Percentiles rank a stretch among this genome's conserved stretches.
Evolutionary conservation across 2,113 vertebrate genomes (phyloP).

Genomic region (Speoplatyrhinus poulsoni): DNA sequence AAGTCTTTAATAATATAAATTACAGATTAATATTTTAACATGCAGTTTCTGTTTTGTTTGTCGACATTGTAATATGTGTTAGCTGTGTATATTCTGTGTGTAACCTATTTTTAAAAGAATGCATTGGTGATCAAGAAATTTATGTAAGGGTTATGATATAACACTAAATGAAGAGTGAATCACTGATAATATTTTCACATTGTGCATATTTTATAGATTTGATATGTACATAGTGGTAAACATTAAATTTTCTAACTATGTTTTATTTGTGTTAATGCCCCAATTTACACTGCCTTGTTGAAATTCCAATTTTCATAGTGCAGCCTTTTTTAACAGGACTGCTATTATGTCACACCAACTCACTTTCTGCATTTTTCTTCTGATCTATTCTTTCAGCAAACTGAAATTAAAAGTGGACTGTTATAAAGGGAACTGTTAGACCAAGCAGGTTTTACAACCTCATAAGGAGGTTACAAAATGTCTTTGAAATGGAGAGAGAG

Average conservation of each 20-base stretch:
- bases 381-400: conserved; percentile 1
- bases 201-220: conserved; percentile 81
- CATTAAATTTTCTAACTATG: conserved; percentile 75
- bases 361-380: background rate
- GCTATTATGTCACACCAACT: background rate
- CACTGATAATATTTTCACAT: conserved; percentile 70
- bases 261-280: conserved; percentile 23
- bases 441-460: conserved; percentile 23
- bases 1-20: conserved; percentile 38
- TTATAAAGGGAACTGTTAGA: background rate
- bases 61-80: conserved; percentile 53
- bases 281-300: background rate
- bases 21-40: conserved; percentile 66
- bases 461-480: conserved; percentile 23
- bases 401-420: background rate
- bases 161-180: conserved; percentile 48
- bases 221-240: conserved; percentile 73
- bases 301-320: conserved; percentile 6
- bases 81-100: conserved; percentile 50
- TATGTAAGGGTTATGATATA: conserved; percentile 67
- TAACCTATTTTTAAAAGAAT: conserved; percentile 58
- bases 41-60: conserved; percentile 49
- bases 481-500: background rate
- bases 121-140: conserved; percentile 47
- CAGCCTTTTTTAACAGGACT: background rate